Percentiles rank a stretch among this genome's conserved stretches.
Conservation (phyloP, 2,888 invertebrate species). For the Norana najaformis region DNA sequence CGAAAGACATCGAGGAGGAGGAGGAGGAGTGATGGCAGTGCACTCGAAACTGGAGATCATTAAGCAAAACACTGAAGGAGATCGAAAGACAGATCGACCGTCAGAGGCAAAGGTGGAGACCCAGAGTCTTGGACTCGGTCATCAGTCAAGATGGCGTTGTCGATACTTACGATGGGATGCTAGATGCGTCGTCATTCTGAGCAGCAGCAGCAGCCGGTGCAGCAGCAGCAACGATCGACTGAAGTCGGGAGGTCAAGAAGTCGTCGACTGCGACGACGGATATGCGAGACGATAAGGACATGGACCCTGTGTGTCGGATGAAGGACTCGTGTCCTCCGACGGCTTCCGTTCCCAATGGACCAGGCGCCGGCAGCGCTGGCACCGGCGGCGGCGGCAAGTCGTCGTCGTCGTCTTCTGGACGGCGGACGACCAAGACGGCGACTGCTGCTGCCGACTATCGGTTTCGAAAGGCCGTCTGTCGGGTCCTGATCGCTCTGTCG, state of each 20-base stretch:
- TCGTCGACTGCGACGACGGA: background rate
- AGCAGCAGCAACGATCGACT: background rate
- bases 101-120: background rate
- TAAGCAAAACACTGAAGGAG: background rate
- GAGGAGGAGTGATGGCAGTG: too few relatives aligned
- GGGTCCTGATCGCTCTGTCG: constrained; percentile 36
- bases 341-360: background rate
- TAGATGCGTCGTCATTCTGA: too few relatives aligned
- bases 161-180: background rate
- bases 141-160: background rate
- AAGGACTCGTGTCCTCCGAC: background rate
- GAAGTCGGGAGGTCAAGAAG: background rate
- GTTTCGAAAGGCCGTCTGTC: constrained; percentile 35
- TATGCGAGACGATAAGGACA: constrained; percentile 15
- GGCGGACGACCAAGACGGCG: background rate
- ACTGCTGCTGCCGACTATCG: constrained; percentile 16
- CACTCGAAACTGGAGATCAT: too few relatives aligned
- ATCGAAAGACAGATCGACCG: background rate
- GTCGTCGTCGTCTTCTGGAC: background rate
- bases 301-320: background rate
- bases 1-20: too few relatives aligned
- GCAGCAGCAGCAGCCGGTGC: too few relatives aligned
- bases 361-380: background rate
- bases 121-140: background rate
- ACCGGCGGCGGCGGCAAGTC: background rate